Percentiles rank a stretch among this genome's conserved stretches.
These are phyloP conservation scores for Pygathrix nemaeus DNA, from an alignment of 2,113 vertebrate genomes.

Conservation along the genomic window DNA sequence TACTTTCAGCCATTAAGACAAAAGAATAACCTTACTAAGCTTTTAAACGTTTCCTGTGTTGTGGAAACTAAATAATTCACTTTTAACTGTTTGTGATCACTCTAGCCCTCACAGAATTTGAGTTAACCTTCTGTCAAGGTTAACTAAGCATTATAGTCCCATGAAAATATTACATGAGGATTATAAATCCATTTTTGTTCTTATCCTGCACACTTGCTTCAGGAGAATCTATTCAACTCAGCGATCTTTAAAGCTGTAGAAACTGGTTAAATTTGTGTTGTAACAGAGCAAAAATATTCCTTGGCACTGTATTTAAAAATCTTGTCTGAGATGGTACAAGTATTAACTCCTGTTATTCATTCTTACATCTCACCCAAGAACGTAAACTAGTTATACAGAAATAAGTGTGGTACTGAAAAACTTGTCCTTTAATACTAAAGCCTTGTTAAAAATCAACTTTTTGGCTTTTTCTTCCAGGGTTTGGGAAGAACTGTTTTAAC, in stretches of 20 bases:
- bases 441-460: conserved; percentile 14
- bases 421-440: not conserved
- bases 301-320: not conserved
- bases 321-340: not conserved
- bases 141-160: not conserved
- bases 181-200: not conserved
- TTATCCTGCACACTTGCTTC: not conserved
- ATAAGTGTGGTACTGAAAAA: not conserved
- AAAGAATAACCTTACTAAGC: not conserved
- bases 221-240: not conserved
- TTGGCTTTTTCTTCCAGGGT: not conserved
- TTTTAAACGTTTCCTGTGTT: not conserved
- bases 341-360: not conserved
- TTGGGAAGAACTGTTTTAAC: not conserved
- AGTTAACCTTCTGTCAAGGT: not conserved
- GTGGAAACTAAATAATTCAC: not conserved
- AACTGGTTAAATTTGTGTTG: not conserved
- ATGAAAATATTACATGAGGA: not conserved
- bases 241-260: not conserved
- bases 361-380: conserved; percentile 13
- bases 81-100: not conserved
- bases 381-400: not conserved
- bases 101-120: not conserved
- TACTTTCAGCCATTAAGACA: conserved; percentile 18
- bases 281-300: not conserved